Conservation (phyloP, 2,113 vertebrate genomes). For the Amblyornis subalaris region DNA sequence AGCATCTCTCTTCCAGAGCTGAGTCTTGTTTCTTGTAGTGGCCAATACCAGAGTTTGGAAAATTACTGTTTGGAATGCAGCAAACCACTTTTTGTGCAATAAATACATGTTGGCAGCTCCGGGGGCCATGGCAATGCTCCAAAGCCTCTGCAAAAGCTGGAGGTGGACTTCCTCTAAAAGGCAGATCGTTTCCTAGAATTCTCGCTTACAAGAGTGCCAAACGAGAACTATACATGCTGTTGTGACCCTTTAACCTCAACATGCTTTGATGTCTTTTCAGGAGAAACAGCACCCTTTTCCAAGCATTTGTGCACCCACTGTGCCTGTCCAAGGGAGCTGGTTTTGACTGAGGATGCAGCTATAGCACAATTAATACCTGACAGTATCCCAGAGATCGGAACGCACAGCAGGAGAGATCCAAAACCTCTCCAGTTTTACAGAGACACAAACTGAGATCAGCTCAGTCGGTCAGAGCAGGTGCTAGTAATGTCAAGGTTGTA, state of each 20-base stretch:
- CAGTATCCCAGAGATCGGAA: not conserved
- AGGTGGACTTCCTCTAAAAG: not conserved
- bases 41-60: not conserved
- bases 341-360: not conserved
- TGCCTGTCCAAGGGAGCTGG: not conserved
- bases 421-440: not conserved
- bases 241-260: not conserved
- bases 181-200: not conserved
- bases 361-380: not conserved
- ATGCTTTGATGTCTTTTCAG: accelerated
- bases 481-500: not conserved
- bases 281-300: not conserved
- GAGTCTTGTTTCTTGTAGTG: not conserved
- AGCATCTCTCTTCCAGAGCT: not conserved
- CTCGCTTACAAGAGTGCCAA: not conserved
- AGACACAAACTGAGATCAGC: not conserved
- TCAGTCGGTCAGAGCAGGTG: not conserved
- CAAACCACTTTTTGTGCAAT: not conserved
- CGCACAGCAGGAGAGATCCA: not conserved
- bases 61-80: not conserved
- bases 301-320: not conserved
- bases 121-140: not conserved
- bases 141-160: not conserved
- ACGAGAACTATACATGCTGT: accelerated
- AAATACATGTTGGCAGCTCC: not conserved